Evolutionary conservation across 2,113 vertebrate species (phyloP), one percentile per base, ranked within the genome.

Genomic region (Coreoperca whiteheadi): DNA sequence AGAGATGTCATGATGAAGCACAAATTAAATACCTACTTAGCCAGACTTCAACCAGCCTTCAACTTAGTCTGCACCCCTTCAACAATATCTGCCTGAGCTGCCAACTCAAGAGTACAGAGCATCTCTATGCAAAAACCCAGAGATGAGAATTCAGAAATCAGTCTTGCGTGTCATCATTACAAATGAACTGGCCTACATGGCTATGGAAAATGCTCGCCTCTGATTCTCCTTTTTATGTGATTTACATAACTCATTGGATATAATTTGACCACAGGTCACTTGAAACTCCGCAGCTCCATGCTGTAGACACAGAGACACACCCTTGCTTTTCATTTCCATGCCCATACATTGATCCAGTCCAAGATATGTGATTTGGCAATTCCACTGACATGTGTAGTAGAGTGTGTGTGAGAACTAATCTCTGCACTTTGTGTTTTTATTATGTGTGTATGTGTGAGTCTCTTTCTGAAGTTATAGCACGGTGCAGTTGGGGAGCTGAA

Each of bases 251-350:
- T 87, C 83, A 88, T 81, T 69, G 81, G 83, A 84, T 79, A 74
- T 85, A 34, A 92, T 92, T 90, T 89, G 71, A 79, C 67, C 65
- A 87, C 77, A 79, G 80, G 89, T 93, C 87, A 89, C 71, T 81
- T 39, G 25, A 53, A 87, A 84, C 75, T 66, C 41, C 23, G 20
- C 73, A 53, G 65, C 87, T 86, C 51, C 25, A 41, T 2, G 20
- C 75, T 64, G 43, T 68, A 86, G 79, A 91, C 88, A 87, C 71
- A 41, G 68, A 82, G 86, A 87, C 88, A 89, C 81, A 85, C 86
- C 85, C 85, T 69, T 86, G 74, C 81, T 90, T 91, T 91, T 92
- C 79, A 89, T 87, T n/a, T 91, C 87, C 85, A 87, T 79, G 82
- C 85, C 72, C 59, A 86, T 69, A 73, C 91, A 91, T 85, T 76